Conservation (phyloP, 2,797 vertebrate genomes). For the Phoeniculus purpureus region DNA sequence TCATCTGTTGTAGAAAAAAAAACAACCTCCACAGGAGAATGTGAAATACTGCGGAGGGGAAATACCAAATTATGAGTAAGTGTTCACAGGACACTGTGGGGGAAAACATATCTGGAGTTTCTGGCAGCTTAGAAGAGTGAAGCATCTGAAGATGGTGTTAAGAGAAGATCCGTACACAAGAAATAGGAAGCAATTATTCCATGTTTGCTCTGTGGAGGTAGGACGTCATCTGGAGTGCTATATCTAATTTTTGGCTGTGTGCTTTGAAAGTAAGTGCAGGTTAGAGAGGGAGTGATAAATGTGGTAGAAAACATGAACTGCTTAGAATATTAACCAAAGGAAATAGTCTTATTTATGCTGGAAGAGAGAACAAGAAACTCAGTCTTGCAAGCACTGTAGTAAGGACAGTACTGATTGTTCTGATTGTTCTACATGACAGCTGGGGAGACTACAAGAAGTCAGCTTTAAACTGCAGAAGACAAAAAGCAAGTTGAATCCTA, state of each 20-base stretch:
- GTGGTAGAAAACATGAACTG: neutral
- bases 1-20: neutral
- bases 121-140: neutral
- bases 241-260: neutral
- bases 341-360: neutral
- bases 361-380: neutral
- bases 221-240: neutral
- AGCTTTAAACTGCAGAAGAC: neutral
- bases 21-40: neutral
- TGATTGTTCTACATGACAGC: accelerated
- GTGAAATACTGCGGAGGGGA: neutral
- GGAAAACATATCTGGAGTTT: neutral
- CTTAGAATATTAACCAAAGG: neutral
- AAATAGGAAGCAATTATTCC: neutral
- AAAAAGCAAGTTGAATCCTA: neutral
- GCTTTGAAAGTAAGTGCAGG: neutral
- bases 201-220: neutral
- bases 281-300: neutral
- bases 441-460: neutral
- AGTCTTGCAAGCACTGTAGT: neutral
- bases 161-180: neutral
- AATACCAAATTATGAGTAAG: constrained; percentile 1
- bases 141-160: neutral
- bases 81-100: neutral
- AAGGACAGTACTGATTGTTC: neutral